A percentile compares a stretch with the other conserved stretches of the same genome.
Evolutionary conservation across 2,113 vertebrate species (phyloP).

Genomic region (Epinephelus moara): DNA sequence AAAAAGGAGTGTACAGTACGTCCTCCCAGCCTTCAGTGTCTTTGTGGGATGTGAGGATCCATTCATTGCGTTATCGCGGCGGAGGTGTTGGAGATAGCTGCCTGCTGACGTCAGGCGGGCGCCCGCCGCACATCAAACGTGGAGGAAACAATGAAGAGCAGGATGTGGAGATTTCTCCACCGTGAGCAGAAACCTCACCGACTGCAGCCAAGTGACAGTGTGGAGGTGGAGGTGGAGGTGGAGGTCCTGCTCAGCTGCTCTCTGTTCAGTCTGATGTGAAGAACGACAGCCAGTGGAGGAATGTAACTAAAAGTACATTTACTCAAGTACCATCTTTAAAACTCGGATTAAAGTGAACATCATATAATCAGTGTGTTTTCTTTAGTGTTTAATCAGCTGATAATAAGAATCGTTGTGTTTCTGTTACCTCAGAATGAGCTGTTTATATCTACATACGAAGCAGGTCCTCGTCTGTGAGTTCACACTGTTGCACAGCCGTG

Average conservation of each 20-base stretch:
- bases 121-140: conserved; percentile 26
- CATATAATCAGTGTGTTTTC: no score
- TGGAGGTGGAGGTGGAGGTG: not conserved
- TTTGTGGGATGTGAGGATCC: conserved; percentile 41
- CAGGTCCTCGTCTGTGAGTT: no score
- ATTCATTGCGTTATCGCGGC: conserved; percentile 17
- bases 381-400: no score
- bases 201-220: no score
- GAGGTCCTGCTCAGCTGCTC: not conserved
- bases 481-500: no score
- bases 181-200: not conserved
- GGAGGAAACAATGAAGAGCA: conserved; percentile 28
- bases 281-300: not conserved
- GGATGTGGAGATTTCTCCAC: conserved; percentile 37
- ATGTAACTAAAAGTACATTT: not conserved
- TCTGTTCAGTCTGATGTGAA: not conserved
- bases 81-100: conserved; percentile 30
- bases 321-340: no score
- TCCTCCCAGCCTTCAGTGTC: conserved; percentile 16
- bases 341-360: no score
- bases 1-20: conserved; percentile 23
- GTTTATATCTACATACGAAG: no score
- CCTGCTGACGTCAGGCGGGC: conserved; percentile 62
- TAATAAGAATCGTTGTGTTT: no score
- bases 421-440: no score